Conservation (phyloP, 2,888 invertebrate species). For the Apocheima hispidaria region DNA sequence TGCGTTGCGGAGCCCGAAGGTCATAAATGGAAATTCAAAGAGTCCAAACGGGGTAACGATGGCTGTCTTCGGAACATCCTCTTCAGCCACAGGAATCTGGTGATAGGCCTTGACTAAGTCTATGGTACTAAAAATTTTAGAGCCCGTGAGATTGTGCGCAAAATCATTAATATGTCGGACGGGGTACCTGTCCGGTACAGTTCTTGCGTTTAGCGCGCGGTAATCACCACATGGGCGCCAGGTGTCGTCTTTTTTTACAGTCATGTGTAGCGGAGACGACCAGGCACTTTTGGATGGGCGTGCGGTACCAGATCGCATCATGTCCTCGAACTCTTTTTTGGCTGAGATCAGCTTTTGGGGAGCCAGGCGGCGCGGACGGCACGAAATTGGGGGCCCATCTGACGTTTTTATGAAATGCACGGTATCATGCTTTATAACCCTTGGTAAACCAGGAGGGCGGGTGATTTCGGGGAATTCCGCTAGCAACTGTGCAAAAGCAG, state of each 20-base stretch:
- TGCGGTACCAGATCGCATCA: constrained; percentile 42
- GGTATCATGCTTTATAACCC: constrained; percentile 21
- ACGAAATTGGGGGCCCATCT: constrained; percentile 30
- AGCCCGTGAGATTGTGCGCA: too few relatives aligned
- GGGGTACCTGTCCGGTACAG: constrained; percentile 52
- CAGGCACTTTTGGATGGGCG: constrained; percentile 49
- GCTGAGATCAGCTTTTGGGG: too few relatives aligned
- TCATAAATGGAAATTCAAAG: too few relatives aligned
- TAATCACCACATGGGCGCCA: constrained; percentile 56
- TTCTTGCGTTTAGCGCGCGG: too few relatives aligned
- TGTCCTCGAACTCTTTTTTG: too few relatives aligned
- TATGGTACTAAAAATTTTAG: too few relatives aligned
- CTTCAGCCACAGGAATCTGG: constrained; percentile 58
- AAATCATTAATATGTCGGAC: constrained; percentile 19
- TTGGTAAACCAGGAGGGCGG: constrained; percentile 5
- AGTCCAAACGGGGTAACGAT: constrained; percentile 49
- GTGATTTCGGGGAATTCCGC: constrained; percentile 13
- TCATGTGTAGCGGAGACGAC: constrained; percentile 44
- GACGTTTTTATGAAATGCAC: constrained; percentile 34
- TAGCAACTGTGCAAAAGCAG: not conserved
- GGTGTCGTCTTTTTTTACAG: constrained; percentile 10
- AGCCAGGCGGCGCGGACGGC: too few relatives aligned
- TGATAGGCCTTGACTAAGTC: constrained; percentile 52
- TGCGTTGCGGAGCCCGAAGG: too few relatives aligned
- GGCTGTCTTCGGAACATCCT: constrained; percentile 58